These are phyloP conservation scores for Geococcyx californianus DNA, from an alignment of 2,113 vertebrate species.

Conservation along the genomic window DNA sequence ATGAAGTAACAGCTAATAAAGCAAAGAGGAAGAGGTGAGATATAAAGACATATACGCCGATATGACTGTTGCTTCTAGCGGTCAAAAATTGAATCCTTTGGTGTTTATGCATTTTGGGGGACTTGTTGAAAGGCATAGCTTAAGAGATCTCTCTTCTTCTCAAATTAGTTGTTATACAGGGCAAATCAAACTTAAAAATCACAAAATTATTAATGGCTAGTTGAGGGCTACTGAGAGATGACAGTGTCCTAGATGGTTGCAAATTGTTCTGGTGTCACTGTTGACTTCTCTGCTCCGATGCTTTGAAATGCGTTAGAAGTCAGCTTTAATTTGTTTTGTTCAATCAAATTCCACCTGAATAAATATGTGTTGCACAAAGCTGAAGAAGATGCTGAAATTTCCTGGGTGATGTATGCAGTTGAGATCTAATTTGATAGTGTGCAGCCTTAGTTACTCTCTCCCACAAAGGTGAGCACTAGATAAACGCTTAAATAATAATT, in stretches of 20 bases:
- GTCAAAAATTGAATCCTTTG: neutral
- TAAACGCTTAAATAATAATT: neutral
- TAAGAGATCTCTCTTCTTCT: neutral
- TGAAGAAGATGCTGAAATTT: slow-evolving; percentile 15
- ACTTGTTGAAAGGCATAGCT: neutral
- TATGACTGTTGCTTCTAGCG: neutral
- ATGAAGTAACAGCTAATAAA: neutral
- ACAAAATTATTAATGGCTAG: slow-evolving; percentile 42
- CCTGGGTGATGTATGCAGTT: slow-evolving; percentile 10
- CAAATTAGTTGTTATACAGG: neutral
- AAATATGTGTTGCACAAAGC: slow-evolving; percentile 18
- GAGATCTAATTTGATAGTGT: neutral
- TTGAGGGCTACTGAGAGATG: slow-evolving; percentile 21
- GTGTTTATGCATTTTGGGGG: neutral
- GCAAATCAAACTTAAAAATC: slow-evolving; percentile 42
- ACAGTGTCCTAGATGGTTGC: neutral
- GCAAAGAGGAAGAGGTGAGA: neutral
- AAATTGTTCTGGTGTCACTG: slow-evolving; percentile 22
- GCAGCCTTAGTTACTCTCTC: neutral
- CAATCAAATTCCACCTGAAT: slow-evolving; percentile 59
- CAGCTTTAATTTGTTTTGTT: slow-evolving; percentile 54
- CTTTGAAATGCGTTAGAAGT: slow-evolving; percentile 39
- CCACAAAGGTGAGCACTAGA: neutral
- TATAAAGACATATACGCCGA: neutral
- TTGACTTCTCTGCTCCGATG: neutral